Conservation (phyloP, 2,113 vertebrate species). For the human (Homo sapiens) region GRCh38 chr5:116067501-116068000, state of each 20-base stretch:
- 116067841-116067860: neutral
- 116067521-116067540: neutral
- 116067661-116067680: neutral
- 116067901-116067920: neutral
- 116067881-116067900: neutral
- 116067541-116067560: neutral
- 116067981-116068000: no score
- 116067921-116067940: neutral
- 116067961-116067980: neutral
- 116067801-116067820: neutral
- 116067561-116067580: neutral
- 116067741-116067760: neutral
- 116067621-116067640: neutral
- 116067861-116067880: neutral
- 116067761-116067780: neutral
- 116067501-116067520: neutral
- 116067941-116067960: neutral
- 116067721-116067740: neutral
- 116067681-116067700: neutral
- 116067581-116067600: neutral
- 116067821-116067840: neutral
- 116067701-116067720: neutral
- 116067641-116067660: slow-evolving; percentile 16
- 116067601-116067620: neutral
- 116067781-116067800: neutral